Evolutionary conservation across 2,797 vertebrate species (phyloP), one percentile per base, ranked within the genome.

Genomic region (Esox masquinongy): DNA sequence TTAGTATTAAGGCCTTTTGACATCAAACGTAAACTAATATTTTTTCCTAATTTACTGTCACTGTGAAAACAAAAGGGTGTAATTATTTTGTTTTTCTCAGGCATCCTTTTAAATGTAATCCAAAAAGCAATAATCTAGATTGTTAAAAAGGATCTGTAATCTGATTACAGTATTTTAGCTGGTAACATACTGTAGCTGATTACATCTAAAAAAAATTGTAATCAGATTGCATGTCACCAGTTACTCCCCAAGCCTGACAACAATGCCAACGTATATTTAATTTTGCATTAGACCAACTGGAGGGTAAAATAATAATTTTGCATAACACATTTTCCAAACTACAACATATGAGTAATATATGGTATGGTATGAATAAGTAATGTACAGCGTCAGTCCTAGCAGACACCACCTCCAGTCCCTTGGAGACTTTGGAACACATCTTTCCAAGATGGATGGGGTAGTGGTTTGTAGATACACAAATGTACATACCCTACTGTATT

Each of bases 221-320:
- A 47, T 47, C 43, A 39, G 36, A 39, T 39, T 39, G 7, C 36
- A 39, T 39, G 7, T 39, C 36, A 39, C 36, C 36, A 22, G 67
- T 68, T 9, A 16, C n/a, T 12, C n/a, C 34, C 12, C 16, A 68
- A 47, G 19, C 34, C 67, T 39, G 36, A 39, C 85, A 47, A 84
- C 80, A 68, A 68, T 68, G 8, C 34, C 66, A 68, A 16, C 7
- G 11, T 39, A 15, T 4, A 22, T 68, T 43, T 47, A 47, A 22
- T 22, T 47, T 17, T 19, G 16, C 39, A 5, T 68, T 11, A 47
- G 12, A 47, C 43, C 43, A 68, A 59, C 53, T 59, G n/a, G 53
- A 59, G 34, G 19, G 36, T 5, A 68, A 68, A 39, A 43, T 9
- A n/a, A 22, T 22, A 1, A 19, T n/a, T 59, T 11, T 11, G 3